Percentiles rank a stretch among this genome's conserved stretches.
phyloP scores from a whole-genome alignment of 2,797 vertebrate genomes.

The Siniperca undulata region DNA sequence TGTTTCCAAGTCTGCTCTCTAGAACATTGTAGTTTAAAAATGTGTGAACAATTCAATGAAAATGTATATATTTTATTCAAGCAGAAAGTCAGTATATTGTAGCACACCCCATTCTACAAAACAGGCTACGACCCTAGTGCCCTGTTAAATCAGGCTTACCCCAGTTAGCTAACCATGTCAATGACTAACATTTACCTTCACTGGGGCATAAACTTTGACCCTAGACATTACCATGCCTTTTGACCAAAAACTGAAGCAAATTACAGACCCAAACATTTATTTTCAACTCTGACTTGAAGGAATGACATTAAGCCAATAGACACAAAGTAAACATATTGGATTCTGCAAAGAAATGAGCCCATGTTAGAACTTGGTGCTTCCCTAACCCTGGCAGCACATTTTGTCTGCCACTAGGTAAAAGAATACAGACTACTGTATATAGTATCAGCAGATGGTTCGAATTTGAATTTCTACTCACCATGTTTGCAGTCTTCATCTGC shows the following conservation, averaged over 20 bases:
- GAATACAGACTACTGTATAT: not conserved
- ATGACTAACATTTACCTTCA: not conserved
- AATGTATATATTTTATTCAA: not conserved
- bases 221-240: not conserved
- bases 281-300: conserved; percentile 9
- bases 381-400: not conserved
- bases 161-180: not conserved
- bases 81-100: not conserved
- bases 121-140: not conserved
- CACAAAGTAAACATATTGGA: not conserved
- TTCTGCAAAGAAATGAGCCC: not conserved
- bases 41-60: not conserved
- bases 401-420: conserved; percentile 4
- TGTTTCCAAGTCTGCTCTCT: not conserved
- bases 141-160: not conserved
- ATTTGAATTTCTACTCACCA: conserved; percentile 85
- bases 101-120: not conserved
- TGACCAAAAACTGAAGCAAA: not conserved
- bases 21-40: not conserved
- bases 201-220: conserved; percentile 8
- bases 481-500: conserved; percentile 99
- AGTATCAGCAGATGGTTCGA: conserved; percentile 20
- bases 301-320: not conserved
- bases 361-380: conserved; percentile 2
- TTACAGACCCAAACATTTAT: not conserved